Percentiles rank a stretch among this genome's conserved stretches.
These are phyloP conservation scores for Siniperca undulata DNA, from an alignment of 2,797 vertebrate species.

Conservation along the genomic window DNA sequence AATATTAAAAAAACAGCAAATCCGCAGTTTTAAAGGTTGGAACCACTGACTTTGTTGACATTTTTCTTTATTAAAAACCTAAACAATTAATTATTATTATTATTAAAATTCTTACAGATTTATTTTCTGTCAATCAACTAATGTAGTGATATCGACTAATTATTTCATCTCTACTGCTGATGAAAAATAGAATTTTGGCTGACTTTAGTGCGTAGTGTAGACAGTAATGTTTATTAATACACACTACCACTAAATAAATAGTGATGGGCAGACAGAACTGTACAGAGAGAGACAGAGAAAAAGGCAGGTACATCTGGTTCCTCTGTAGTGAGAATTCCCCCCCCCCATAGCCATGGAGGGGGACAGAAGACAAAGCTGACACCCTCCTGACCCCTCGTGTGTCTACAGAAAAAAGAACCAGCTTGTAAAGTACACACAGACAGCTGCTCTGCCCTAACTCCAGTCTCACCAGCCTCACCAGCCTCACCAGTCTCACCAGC, in stretches of 20 bases:
- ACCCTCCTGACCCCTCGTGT: constrained; percentile 72
- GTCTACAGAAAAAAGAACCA: constrained; percentile 78
- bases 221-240: not conserved
- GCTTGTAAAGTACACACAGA: constrained; percentile 81
- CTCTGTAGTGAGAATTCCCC: constrained; percentile 72
- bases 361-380: constrained; percentile 82
- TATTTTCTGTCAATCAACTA: not conserved
- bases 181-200: not conserved
- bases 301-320: constrained; percentile 55
- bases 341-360: constrained; percentile 52
- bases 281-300: constrained; percentile 27
- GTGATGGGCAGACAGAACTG: not conserved
- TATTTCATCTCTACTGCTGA: not conserved
- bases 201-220: not conserved
- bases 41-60: not conserved
- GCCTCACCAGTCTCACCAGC: constrained; percentile 44
- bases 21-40: not conserved
- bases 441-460: constrained; percentile 79
- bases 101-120: not conserved
- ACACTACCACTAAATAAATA: not conserved
- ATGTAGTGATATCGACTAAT: not conserved
- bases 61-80: not conserved
- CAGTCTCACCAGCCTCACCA: constrained; percentile 68
- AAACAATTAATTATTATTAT: not conserved
- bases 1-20: not conserved